Evolutionary conservation across 2,888 invertebrate genomes (phyloP).

Genomic region (Spisula subtruncata): DNA sequence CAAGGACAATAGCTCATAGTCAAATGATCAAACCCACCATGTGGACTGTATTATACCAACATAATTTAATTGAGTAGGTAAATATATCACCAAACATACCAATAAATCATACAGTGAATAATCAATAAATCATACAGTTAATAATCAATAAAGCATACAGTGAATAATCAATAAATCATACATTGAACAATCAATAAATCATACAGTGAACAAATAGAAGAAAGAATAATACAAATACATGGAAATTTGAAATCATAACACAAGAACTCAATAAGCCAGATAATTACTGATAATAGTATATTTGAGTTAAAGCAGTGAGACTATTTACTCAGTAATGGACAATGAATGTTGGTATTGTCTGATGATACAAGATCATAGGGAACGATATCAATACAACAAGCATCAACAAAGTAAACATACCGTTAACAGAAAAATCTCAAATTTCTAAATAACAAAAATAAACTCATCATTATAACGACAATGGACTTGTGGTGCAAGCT

Average conservation of each 20-base stretch:
- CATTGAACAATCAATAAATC: no score
- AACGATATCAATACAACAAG: constrained; percentile 8
- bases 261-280: neutral
- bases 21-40: neutral
- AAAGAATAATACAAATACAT: neutral
- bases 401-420: constrained; percentile 7
- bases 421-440: neutral
- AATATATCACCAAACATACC: no score
- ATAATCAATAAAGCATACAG: no score
- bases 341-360: neutral
- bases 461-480: neutral
- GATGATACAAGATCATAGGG: neutral
- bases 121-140: no score
- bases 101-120: no score
- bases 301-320: neutral
- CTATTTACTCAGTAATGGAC: neutral
- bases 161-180: no score
- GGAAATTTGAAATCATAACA: constrained; percentile 4
- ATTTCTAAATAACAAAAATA: constrained; percentile 22
- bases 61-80: neutral
- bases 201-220: neutral
- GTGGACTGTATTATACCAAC: neutral
- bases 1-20: neutral
- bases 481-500: neutral
- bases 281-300: neutral